Evolutionary conservation across 2,888 invertebrate species (phyloP).

Genomic region (Drosophila subquinaria): DNA sequence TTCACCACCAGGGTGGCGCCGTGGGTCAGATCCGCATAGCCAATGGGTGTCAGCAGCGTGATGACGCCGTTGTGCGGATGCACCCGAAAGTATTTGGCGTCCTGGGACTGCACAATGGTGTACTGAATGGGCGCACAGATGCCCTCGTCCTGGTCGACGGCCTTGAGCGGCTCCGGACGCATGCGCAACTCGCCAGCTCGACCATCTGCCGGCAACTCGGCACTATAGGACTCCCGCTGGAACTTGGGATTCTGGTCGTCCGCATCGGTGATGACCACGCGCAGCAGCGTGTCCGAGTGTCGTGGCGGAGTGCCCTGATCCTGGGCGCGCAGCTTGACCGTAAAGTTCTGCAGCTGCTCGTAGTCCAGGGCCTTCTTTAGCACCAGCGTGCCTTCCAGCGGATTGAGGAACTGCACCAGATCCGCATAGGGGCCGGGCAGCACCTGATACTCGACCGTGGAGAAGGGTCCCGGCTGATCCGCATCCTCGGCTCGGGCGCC

Average conservation of each 20-base stretch:
- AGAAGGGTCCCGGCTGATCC: slow-evolving; percentile 95
- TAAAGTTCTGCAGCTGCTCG: slow-evolving; percentile 92
- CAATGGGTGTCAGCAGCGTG: slow-evolving; percentile 83
- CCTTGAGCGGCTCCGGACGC: slow-evolving; percentile 90
- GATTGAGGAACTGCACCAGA: slow-evolving; percentile 93
- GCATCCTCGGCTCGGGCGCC: slow-evolving; percentile 92
- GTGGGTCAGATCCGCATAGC: slow-evolving; percentile 87
- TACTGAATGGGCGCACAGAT: slow-evolving; percentile 85
- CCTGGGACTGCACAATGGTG: slow-evolving; percentile 84
- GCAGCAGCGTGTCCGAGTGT: slow-evolving; percentile 90
- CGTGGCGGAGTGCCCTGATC: slow-evolving; percentile 94
- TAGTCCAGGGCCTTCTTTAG: slow-evolving; percentile 93
- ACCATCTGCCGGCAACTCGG: slow-evolving; percentile 88
- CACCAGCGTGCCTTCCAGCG: slow-evolving; percentile 93
- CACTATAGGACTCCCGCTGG: slow-evolving; percentile 90
- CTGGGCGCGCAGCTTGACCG: slow-evolving; percentile 90
- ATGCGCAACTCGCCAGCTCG: slow-evolving; percentile 87
- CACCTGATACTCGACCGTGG: slow-evolving; percentile 93
- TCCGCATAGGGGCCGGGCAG: slow-evolving; percentile 92
- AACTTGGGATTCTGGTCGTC: slow-evolving; percentile 97
- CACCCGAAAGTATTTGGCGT: slow-evolving; percentile 85
- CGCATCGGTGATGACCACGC: slow-evolving; percentile 93
- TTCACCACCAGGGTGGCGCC: slow-evolving; percentile 93
- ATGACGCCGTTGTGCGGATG: slow-evolving; percentile 84
- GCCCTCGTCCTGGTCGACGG: slow-evolving; percentile 90